phyloP scores from a whole-genome alignment of 2,888 invertebrate genomes.

The Crossocerus cetratus region DNA sequence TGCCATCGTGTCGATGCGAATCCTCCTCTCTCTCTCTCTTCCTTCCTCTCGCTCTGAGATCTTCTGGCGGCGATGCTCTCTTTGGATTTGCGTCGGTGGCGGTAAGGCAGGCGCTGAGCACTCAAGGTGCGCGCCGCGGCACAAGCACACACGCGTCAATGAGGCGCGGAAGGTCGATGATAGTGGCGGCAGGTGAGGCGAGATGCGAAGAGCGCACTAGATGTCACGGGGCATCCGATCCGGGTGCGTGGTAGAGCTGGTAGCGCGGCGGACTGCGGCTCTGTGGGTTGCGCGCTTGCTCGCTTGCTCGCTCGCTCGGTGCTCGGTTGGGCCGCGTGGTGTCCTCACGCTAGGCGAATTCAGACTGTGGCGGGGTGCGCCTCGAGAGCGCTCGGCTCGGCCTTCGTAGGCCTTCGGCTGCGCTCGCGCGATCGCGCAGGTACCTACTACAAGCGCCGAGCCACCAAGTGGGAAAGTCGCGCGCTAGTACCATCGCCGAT shows the following conservation, averaged over 20 bases:
- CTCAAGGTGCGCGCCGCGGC: constrained; percentile 9
- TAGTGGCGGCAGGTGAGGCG: background rate
- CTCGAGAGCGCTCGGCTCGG: constrained; percentile 62
- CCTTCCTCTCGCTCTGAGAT: constrained; percentile 1
- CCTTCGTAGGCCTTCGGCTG: constrained; percentile 61
- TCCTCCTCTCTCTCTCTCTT: constrained; percentile 35
- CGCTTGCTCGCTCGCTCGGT: background rate
- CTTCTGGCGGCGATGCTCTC: background rate
- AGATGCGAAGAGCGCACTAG: constrained; percentile 31
- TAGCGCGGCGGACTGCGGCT: background rate
- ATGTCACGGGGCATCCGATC: constrained; percentile 43
- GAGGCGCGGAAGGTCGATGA: constrained; percentile 32
- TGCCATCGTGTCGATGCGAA: constrained; percentile 63
- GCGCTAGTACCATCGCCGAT: constrained; percentile 24
- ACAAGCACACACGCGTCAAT: constrained; percentile 25
- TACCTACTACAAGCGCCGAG: constrained; percentile 36
- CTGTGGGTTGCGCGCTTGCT: background rate
- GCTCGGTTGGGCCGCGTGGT: constrained; percentile 58
- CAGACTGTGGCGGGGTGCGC: constrained; percentile 72
- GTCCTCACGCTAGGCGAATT: constrained; percentile 74
- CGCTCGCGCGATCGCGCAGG: constrained; percentile 50
- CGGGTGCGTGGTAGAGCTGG: constrained; percentile 1
- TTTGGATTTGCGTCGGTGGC: constrained; percentile 10
- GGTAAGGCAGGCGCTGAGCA: background rate
- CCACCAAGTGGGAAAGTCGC: constrained; percentile 37